Conservation (phyloP, 2,888 invertebrate species). For the Salpingus planirostris region DNA sequence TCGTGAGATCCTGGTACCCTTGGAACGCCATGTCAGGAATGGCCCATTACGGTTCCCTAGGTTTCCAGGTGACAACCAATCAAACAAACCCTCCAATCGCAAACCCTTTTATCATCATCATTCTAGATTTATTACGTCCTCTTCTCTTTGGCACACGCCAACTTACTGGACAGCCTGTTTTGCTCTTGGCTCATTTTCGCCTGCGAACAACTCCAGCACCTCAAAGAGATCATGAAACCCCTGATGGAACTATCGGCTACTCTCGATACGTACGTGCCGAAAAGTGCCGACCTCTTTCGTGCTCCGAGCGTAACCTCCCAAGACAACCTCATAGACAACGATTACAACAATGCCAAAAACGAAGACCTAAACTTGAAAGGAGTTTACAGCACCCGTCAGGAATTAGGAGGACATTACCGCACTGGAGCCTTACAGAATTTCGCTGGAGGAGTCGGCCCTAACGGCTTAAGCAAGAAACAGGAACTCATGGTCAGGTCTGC, state of each 20-base stretch:
- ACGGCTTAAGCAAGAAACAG: conserved; percentile 73
- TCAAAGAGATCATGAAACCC: conserved; percentile 80
- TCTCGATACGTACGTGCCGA: conserved; percentile 66
- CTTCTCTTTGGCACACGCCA: conserved; percentile 42
- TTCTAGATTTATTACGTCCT: conserved; percentile 39
- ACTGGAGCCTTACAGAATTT: conserved; percentile 61
- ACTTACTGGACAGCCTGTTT: conserved; percentile 64
- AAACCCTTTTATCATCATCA: too few species aligned
- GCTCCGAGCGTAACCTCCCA: conserved; percentile 45
- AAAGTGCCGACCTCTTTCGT: conserved; percentile 61
- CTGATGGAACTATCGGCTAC: conserved; percentile 80
- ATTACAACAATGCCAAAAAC: conserved; percentile 32
- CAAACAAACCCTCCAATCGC: too few species aligned
- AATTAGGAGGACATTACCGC: conserved; percentile 66
- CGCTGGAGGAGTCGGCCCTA: conserved; percentile 57
- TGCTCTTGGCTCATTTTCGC: conserved; percentile 80
- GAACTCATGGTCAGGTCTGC: conserved; percentile 78
- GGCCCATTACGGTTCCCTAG: conserved; percentile 56
- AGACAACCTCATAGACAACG: conserved; percentile 28
- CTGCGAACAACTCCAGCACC: conserved; percentile 76
- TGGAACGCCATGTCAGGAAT: conserved; percentile 65
- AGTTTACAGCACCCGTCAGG: conserved; percentile 68
- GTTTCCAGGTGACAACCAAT: conserved; percentile 64
- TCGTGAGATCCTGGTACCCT: conserved; percentile 71
- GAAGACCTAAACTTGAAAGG: conserved; percentile 60